Evolutionary conservation across 2,113 vertebrate genomes (phyloP).

Genomic region (Chrysochloris asiatica): DNA sequence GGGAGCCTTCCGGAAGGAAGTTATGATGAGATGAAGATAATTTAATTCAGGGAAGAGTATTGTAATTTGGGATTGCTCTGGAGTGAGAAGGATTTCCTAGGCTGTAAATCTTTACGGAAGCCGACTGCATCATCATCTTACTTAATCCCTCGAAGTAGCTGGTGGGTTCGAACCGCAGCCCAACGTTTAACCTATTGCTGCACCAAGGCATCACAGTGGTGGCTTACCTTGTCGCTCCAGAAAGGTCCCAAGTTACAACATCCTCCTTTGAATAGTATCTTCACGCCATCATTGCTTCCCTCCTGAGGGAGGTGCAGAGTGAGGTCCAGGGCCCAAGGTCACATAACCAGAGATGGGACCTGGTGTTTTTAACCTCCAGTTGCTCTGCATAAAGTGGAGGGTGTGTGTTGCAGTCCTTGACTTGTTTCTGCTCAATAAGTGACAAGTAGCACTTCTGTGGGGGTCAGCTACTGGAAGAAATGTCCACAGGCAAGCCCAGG

Average conservation of each 20-base stretch:
- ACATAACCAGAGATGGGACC: accelerated
- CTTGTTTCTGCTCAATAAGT: accelerated
- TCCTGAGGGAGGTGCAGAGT: not conserved
- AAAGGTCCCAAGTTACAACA: too few species aligned
- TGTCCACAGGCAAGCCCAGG: not conserved
- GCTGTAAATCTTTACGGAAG: too few species aligned
- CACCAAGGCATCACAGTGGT: too few species aligned
- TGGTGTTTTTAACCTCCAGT: not conserved
- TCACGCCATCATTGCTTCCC: too few species aligned
- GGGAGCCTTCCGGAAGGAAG: not conserved
- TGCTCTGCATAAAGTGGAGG: accelerated
- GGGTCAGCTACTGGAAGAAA: not conserved
- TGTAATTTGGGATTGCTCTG: too few species aligned
- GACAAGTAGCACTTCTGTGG: accelerated
- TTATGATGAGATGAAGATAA: accelerated
- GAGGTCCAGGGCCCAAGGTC: not conserved
- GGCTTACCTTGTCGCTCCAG: too few species aligned
- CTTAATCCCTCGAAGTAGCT: too few species aligned
- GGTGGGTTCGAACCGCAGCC: too few species aligned
- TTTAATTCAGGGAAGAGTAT: accelerated
- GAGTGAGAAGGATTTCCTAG: too few species aligned
- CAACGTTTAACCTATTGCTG: too few species aligned
- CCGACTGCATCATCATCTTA: too few species aligned
- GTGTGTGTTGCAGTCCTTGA: not conserved
- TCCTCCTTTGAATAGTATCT: too few species aligned